These are phyloP conservation scores for Muscidifurax raptorellus DNA, from an alignment of 1,140 invertebrate species.

Conservation along the genomic window DNA sequence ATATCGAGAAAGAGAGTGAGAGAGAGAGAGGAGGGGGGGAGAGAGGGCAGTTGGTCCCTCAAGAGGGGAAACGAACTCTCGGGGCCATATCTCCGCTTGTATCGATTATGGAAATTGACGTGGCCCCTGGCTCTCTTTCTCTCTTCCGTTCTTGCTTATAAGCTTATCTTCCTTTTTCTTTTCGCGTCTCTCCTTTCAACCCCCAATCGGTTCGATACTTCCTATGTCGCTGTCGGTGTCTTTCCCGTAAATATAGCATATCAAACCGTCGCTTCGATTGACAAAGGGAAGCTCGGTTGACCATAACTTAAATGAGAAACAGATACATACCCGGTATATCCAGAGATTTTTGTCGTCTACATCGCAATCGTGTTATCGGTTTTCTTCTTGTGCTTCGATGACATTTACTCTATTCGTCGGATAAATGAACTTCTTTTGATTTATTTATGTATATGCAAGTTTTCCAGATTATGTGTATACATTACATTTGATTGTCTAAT, in stretches of 20 bases:
- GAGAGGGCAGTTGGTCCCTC: constrained; percentile 13
- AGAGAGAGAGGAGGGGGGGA: constrained; percentile 6
- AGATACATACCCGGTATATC: background rate
- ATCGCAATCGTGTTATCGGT: too few species aligned
- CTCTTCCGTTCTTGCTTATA: constrained; percentile 1
- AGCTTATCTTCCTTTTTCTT: background rate
- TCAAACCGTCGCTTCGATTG: background rate
- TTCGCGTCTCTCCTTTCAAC: background rate
- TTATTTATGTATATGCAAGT: background rate
- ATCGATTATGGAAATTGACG: constrained; percentile 51
- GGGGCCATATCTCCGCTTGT: constrained; percentile 40
- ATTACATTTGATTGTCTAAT: too few species aligned
- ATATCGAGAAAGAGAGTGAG: constrained; percentile 37
- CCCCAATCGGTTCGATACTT: background rate
- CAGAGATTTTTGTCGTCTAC: background rate
- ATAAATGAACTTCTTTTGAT: background rate
- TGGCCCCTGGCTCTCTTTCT: constrained; percentile 12
- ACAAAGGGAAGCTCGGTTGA: background rate
- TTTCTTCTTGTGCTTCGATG: too few species aligned
- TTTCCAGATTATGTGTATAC: too few species aligned
- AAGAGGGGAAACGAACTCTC: constrained; percentile 47
- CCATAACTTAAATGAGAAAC: too few species aligned
- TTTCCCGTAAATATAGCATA: background rate
- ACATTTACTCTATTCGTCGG: too few species aligned
- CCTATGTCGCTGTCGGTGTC: background rate